Base-by-base conservation (phyloP, 2,888 invertebrate species). In the Acheta domesticus region DNA sequence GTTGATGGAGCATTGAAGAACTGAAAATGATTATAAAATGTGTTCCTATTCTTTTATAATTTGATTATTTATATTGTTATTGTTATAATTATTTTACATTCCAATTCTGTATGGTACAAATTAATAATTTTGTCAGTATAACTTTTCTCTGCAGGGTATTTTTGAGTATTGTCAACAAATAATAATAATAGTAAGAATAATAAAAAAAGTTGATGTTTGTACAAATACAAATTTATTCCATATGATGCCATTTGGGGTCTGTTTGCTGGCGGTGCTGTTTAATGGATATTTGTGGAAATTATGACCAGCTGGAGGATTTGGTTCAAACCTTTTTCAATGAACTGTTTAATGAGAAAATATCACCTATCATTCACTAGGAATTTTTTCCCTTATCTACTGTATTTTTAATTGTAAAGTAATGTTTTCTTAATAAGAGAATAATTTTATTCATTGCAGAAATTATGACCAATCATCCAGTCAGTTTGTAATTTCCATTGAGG, bases 101-200 rank as follows among this genome's bases (percentile, higher is more conserved):
- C 62, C 62, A 62, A 12, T 62, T 62, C 62, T 62, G 62, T 62
- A n/a, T 19, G 62, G 62, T 62, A 62, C 62, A 62, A 62, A 62
- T 62, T 19, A 62, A 62, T 62, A 19, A 4, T 62, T 62, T 62
- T 62, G 62, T 62, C 16, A 62, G 12, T 62, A 14, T 62, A 62
- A 62, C 62, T 19, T 19, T 62, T 62, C 14, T 62, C 62, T 62
- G 62, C 62, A 62, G 62, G 62, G 62, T 62, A 62, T 62, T 62
- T 62, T 62, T 62, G n/a, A 62, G 14, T 62, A 62, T 36, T 8
- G 8, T 5, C 11, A 62, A 12, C 11, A 62, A n/a, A 62, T 62
- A n/a, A 62, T 19, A 62, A 36, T 36, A 36, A 36, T 36, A 36
- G 8, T 36, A 36, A 36, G 5, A 36, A 36, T 36, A 36, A 5